These are phyloP conservation scores for Andricus quercusramuli DNA, from an alignment of 2,888 invertebrate genomes.

Conservation along the genomic window DNA sequence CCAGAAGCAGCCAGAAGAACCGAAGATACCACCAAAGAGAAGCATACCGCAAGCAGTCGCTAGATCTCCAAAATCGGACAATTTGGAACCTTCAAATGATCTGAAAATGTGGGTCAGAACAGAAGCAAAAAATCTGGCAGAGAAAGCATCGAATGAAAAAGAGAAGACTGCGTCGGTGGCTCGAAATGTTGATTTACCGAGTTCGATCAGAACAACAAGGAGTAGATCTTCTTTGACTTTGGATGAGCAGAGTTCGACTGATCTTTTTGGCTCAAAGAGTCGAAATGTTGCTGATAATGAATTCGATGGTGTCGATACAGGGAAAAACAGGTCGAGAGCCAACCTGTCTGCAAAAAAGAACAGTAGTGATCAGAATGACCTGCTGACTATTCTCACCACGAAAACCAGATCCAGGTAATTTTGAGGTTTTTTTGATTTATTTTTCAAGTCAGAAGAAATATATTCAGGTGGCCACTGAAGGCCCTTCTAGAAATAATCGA, in stretches of 20 bases:
- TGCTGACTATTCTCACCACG: constrained; percentile 71
- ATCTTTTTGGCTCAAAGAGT: constrained; percentile 36
- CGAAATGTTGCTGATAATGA: constrained; percentile 23
- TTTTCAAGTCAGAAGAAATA: too few species aligned
- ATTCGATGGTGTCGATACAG: constrained; percentile 23
- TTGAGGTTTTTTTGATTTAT: background rate
- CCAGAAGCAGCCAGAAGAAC: constrained; percentile 78
- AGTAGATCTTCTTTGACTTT: constrained; percentile 30
- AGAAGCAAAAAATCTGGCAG: constrained; percentile 65
- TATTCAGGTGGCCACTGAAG: too few species aligned
- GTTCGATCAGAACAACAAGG: background rate
- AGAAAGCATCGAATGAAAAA: constrained; percentile 43
- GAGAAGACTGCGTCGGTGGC: background rate
- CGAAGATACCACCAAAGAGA: constrained; percentile 79
- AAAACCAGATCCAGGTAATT: constrained; percentile 66
- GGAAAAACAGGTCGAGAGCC: constrained; percentile 43
- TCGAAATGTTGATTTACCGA: constrained; percentile 33
- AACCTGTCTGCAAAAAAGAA: constrained; percentile 52
- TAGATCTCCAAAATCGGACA: constrained; percentile 76
- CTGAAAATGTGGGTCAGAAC: constrained; percentile 71
- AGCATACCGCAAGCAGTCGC: constrained; percentile 79
- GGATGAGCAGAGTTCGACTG: constrained; percentile 47
- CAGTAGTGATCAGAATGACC: constrained; percentile 63
- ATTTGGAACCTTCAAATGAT: constrained; percentile 68
- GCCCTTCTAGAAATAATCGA: too few species aligned